Percentiles rank a stretch among this genome's conserved stretches.
Conservation (phyloP, 2,113 vertebrate species). For the Zosterops hypoxanthus region DNA sequence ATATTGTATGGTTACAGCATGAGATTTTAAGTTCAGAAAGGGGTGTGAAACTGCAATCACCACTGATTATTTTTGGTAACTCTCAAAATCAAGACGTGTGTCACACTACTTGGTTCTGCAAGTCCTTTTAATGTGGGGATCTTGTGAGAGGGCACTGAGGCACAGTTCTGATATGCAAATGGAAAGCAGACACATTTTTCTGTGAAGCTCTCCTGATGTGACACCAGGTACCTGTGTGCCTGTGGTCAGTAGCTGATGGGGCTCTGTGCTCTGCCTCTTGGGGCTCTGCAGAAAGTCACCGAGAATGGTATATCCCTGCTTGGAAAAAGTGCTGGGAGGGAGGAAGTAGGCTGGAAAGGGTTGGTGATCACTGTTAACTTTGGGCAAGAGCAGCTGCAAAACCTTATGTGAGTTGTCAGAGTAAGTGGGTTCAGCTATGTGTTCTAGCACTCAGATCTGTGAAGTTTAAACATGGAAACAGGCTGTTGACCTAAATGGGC, state of each 20-base stretch:
- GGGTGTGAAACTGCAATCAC: neutral
- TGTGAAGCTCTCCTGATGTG: neutral
- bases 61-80: neutral
- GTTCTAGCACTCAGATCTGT: neutral
- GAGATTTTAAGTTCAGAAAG: neutral
- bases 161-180: neutral
- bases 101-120: neutral
- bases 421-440: neutral
- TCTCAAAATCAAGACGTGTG: neutral
- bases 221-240: fast-evolving
- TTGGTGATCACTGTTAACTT: neutral
- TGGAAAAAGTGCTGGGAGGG: neutral
- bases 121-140: neutral
- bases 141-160: neutral
- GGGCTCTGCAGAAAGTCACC: neutral
- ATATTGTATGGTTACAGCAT: neutral
- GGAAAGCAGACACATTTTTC: neutral
- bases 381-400: neutral
- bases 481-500: neutral
- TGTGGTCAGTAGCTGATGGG: fast-evolving
- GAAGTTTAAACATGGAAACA: neutral
- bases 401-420: neutral
- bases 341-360: neutral
- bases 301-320: neutral
- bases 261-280: neutral